Base-by-base conservation (phyloP, 2,888 invertebrate species). In the Yponomeuta cagnagella region DNA sequence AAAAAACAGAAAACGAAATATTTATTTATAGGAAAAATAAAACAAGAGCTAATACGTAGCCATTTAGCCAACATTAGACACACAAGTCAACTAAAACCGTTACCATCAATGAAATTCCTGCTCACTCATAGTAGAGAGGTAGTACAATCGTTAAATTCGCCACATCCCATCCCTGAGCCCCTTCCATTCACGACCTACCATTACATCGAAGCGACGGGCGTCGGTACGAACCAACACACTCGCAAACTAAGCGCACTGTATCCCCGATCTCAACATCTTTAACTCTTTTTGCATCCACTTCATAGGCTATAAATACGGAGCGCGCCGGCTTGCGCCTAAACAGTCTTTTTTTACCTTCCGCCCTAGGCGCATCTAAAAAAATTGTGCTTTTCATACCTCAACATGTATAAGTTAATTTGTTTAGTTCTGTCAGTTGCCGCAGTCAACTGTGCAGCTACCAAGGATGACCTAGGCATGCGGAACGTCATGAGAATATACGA, bases 401-500 rank as follows among this genome's bases (percentile, higher is more conserved):
- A 33, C 33, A 89, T 89, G 89, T 82, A 76, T 72, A 88, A 84
- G 85, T 78, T 89, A 77, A 73, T 88, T 43, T 73, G 85, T 71
- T 71, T 90, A 71, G 74, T 81, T 58, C 72, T 85, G 12, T 75
- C 73, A 43, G 69, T 81, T 15, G 75, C 76, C 69, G 74, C 83
- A 23, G 73, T 82, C 10, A 80, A 80, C 5, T 71, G 78, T 12
- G 81, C 81, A 8, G 75, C 78, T n/a, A 79, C 82, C 0, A 82
- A 78, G 72, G 89, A 89, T 72, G 90, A 92, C 74, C 86, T 94
- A 72, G 95, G 96, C 72, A 90, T 96, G 77, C 93, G 94, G 73
- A 94, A 95, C 68, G 85, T 95, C 6, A 88, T 94, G 78, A 94
- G 95, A 78, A 93, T 97, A 74, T 97, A 96, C 83, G 96, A 96